Evolutionary conservation across 2,113 vertebrate genomes (phyloP).

Genomic region (Lagenorhynchus albirostris): DNA sequence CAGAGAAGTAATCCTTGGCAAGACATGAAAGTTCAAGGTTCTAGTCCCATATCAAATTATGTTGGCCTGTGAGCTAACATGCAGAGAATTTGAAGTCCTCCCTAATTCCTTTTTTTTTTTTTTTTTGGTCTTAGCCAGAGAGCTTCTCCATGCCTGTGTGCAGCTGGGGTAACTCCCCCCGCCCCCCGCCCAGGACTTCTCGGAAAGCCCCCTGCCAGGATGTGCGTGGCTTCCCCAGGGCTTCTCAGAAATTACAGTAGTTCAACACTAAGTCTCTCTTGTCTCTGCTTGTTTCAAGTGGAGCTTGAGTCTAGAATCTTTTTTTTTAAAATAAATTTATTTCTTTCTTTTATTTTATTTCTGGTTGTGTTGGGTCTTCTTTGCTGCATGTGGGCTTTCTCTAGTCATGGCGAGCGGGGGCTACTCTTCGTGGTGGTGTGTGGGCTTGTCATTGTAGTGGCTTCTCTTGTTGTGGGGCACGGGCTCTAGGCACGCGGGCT

Average conservation of each 20-base stretch:
- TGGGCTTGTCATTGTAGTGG: too few relatives aligned
- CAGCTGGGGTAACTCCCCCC: not conserved
- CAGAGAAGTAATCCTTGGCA: not conserved
- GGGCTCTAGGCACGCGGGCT: too few relatives aligned
- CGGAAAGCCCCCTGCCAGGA: not conserved
- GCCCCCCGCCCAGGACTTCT: not conserved
- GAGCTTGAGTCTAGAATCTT: not conserved
- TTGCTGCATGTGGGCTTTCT: too few relatives aligned
- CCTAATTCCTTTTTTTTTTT: not conserved
- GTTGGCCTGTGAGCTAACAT: constrained; percentile 8
- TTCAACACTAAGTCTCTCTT: not conserved
- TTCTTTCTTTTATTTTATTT: too few relatives aligned
- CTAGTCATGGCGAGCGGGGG: too few relatives aligned
- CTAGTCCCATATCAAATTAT: not conserved
- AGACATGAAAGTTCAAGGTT: not conserved
- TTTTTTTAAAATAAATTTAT: too few relatives aligned
- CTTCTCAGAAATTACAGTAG: not conserved
- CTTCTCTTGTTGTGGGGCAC: too few relatives aligned
- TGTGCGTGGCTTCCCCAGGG: not conserved
- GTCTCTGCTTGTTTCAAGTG: too few relatives aligned
- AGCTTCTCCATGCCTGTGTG: not conserved
- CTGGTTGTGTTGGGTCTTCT: too few relatives aligned
- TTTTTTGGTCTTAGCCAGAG: not conserved
- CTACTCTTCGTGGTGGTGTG: too few relatives aligned
- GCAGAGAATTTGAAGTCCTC: constrained; percentile 27